Percentiles rank a stretch among this genome's conserved stretches.
Conservation (phyloP, 2,113 vertebrate species). For the Plecturocebus donacophilus region DNA sequence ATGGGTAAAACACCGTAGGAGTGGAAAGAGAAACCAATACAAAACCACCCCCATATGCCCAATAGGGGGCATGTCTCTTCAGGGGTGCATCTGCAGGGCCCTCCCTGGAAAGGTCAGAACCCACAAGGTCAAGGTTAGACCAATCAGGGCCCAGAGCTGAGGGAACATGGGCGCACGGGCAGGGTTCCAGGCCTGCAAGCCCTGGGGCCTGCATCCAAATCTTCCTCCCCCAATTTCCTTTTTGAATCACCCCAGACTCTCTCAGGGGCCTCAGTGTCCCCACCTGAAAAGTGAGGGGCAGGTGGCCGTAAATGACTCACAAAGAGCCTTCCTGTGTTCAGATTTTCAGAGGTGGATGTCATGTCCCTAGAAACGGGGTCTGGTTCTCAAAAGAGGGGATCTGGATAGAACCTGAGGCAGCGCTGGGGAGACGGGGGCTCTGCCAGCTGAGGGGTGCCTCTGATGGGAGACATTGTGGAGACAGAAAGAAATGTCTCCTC, state of each 20-base stretch:
- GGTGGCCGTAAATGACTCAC: not conserved
- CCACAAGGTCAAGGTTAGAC: not conserved
- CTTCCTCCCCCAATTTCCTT: not conserved
- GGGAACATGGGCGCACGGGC: fast-evolving
- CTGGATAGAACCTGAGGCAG: not conserved
- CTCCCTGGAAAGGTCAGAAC: not conserved
- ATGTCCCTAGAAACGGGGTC: not conserved
- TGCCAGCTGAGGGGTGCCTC: not conserved
- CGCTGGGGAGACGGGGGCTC: not conserved
- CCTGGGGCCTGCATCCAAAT: not conserved
- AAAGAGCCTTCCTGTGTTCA: not conserved
- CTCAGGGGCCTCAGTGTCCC: not conserved
- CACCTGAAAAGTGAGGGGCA: not conserved
- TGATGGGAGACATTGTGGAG: not conserved
- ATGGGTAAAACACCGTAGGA: not conserved
- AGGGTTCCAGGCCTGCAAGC: not conserved
- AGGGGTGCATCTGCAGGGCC: not conserved
- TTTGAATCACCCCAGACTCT: not conserved
- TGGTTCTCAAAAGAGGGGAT: not conserved
- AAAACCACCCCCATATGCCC: not conserved
- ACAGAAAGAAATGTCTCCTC: not conserved
- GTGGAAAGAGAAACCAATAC: not conserved
- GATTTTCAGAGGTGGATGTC: not conserved
- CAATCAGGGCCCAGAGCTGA: not conserved
- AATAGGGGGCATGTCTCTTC: not conserved